Base-by-base conservation (phyloP, 2,888 invertebrate genomes). In the Elmis aenea region DNA sequence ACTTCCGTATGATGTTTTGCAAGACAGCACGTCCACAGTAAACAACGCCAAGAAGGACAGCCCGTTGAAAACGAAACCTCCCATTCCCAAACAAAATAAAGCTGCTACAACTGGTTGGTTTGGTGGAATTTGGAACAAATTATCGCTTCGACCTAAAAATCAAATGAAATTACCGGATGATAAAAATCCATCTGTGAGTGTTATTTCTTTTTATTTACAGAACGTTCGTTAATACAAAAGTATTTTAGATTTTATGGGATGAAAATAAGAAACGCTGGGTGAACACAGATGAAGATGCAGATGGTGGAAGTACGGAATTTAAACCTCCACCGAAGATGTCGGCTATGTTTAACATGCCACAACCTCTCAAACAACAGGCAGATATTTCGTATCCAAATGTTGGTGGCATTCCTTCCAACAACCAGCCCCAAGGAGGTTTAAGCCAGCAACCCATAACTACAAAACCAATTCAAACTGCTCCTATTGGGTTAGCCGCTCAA, bases 111-210 rank as follows among this genome's bases (percentile, higher is more conserved):
- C 65, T 6, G 83, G 88, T 35, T 91, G 92, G 88, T 83, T 93
- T 59, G 89, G 89, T 44, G 89, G 90, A 30, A 75, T 92, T 54
- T 86, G 88, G 72, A 86, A 80, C 66, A 88, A 87, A 68, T 73
- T 91, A 39, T 76, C 86, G 11, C 75, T 85, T 33, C 84, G 85
- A 52, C 83, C 87, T 25, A 90, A 88, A 69, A 93, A 92, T 74
- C 92, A 93, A 75, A 93, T 93, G 91, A 92, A 87, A 60, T 73
- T 95, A 52, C 94, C 95, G 1, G 93, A 94, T 70, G 94, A 95
- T 70, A 92, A 85, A 66, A 86, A 94, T 72, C 92, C 91, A 45
- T 73, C 85, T 46, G 89, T 90, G 73, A 78, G 79, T 72, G 49
- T 16, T 18, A 15, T n/a, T n/a, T n/a, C n/a, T n/a, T n/a, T n/a